These are phyloP conservation scores for Brachionus koreanus DNA, from an alignment of 1,140 invertebrate species.

Conservation along the genomic window DNA sequence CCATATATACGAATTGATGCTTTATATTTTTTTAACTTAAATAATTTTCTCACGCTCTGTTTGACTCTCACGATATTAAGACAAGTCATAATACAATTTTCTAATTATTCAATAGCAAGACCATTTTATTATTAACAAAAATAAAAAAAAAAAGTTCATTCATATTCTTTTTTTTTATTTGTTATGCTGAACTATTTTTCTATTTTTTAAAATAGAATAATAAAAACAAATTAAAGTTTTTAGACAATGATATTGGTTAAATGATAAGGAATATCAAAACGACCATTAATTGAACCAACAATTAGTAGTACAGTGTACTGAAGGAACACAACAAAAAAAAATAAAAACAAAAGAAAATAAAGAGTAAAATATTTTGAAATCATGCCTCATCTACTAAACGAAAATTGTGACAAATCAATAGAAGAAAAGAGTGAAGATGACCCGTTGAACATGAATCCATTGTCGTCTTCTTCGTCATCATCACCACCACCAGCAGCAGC, in stretches of 20 bases:
- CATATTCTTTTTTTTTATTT: background rate
- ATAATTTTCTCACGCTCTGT: background rate
- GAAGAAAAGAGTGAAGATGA: background rate
- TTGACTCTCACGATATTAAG: background rate
- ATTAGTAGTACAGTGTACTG: too few species aligned
- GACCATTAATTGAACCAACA: too few species aligned
- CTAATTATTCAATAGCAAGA: constrained; percentile 14
- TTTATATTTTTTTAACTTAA: background rate
- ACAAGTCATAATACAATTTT: constrained; percentile 18
- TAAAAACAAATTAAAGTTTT: background rate
- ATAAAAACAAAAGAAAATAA: too few species aligned
- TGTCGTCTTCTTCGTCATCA: background rate
- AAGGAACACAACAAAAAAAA: too few species aligned
- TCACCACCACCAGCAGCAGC: background rate
- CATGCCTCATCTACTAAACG: background rate
- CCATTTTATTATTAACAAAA: background rate
- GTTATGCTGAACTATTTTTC: background rate
- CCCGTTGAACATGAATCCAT: background rate
- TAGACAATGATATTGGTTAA: background rate
- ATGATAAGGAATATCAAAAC: background rate
- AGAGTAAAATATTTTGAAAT: background rate
- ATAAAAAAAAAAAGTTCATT: background rate
- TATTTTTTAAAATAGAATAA: background rate
- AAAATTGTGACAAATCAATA: background rate
- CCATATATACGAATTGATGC: background rate